phyloP scores from a whole-genome alignment of 2,797 vertebrate genomes.

The Aeoliscus strigatus region DNA sequence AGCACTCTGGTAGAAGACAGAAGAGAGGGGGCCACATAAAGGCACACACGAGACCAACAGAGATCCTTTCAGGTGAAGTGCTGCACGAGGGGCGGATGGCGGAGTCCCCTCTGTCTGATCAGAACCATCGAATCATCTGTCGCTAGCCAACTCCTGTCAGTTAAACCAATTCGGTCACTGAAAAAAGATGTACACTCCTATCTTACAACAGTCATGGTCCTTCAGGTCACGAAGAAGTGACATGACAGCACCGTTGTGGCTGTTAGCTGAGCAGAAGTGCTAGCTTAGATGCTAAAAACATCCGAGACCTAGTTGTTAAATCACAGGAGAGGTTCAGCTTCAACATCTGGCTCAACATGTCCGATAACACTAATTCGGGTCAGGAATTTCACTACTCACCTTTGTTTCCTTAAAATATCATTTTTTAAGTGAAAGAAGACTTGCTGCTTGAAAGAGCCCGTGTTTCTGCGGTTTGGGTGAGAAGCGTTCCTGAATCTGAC shows the following conservation, averaged over 20 bases:
- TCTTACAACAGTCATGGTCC: too few relatives aligned
- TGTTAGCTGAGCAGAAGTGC: slow-evolving; percentile 15
- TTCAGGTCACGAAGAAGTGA: too few relatives aligned
- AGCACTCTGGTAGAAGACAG: neutral
- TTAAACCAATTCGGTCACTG: too few relatives aligned
- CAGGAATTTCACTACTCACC: slow-evolving; percentile 7
- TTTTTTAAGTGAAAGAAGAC: neutral
- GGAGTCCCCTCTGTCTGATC: too few relatives aligned
- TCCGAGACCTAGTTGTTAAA: neutral
- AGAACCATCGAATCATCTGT: too few relatives aligned
- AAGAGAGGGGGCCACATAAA: neutral
- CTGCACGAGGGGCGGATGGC: too few relatives aligned
- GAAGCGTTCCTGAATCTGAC: slow-evolving; percentile 37
- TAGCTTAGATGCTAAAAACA: slow-evolving; percentile 58
- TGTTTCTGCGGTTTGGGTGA: slow-evolving; percentile 11
- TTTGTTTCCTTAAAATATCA: slow-evolving; percentile 1
- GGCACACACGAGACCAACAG: neutral
- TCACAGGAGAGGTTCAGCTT: neutral
- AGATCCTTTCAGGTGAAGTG: too few relatives aligned
- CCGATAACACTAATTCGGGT: neutral
- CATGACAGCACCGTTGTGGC: neutral
- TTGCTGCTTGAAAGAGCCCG: neutral
- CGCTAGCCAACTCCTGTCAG: too few relatives aligned
- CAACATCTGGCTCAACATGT: neutral
- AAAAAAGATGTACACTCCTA: too few relatives aligned